phyloP scores from a whole-genome alignment of 2,797 vertebrate genomes.

The Pitangus sulphuratus region DNA sequence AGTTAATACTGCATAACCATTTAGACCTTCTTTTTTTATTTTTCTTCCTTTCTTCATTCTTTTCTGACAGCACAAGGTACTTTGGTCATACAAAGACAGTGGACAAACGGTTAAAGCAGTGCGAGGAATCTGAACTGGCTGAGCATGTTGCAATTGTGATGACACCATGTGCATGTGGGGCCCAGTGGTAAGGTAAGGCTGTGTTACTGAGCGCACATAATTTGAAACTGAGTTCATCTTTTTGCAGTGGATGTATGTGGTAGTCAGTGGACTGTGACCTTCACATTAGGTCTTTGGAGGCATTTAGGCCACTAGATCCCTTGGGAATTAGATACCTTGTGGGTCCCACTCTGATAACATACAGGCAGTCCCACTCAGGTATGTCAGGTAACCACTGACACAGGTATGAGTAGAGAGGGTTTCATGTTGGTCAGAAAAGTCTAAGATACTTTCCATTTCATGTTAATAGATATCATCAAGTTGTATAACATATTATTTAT shows the following conservation, averaged over 20 bases:
- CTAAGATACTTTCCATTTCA: not conserved
- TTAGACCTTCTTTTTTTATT: not conserved
- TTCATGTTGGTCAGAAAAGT: not conserved
- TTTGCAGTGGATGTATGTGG: not conserved
- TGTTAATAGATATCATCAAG: not conserved
- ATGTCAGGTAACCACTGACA: not conserved
- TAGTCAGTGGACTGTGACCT: not conserved
- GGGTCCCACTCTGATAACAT: not conserved
- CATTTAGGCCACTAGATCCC: not conserved
- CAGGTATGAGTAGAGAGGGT: not conserved
- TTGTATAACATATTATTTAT: not conserved
- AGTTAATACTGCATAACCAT: not conserved
- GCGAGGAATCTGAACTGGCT: not conserved
- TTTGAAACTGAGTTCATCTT: not conserved
- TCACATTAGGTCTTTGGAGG: not conserved
- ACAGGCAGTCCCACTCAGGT: not conserved
- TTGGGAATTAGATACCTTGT: not conserved
- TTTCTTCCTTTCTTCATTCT: not conserved
- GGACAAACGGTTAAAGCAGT: not conserved
- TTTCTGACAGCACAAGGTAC: not conserved
- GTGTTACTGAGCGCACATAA: rapidly evolving
- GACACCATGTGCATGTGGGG: too few species aligned
- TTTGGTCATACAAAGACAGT: not conserved
- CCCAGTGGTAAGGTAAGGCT: not conserved
- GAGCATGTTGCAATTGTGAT: not conserved